Evolutionary conservation across 1,140 invertebrate genomes (phyloP), one percentile per base, ranked within the genome.

Genomic region (Dryas iulia): DNA sequence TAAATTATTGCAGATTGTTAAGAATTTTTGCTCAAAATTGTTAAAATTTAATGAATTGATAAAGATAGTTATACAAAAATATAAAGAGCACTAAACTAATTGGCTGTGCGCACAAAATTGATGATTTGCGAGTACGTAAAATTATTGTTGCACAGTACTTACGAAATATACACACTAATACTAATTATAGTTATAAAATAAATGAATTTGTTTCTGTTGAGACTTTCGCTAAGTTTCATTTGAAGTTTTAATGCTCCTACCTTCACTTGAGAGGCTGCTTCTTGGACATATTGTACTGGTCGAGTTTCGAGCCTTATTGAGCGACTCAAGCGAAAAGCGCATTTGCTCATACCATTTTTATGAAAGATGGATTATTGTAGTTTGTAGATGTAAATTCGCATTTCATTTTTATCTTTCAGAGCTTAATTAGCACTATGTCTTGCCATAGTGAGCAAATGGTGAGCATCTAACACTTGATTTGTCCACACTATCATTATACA

Each of bases 281-380:
- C 10, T 47, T 14, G 14, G 35, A n/a, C 39, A 3, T 47, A 47
- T 33, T 33, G 10, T 33, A 33, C 11, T 12, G 31, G 31, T 33
- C 31, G 31, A 33, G 10, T n/a, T n/a, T n/a, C n/a, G n/a, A 33
- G 31, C 12, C 33, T n/a, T 3, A 35, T n/a, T 5, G 33, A 35
- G 33, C 33, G 33, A 35, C 33, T 35, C 12, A 35, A 35, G 33
- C 33, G n/a, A 35, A 11, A 14, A 35, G 14, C 33, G 35, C 24
- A 61, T 61, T 61, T 61, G 59, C 59, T 61, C 59, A 62, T 30
- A 28, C 39, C 59, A 62, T 62, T 62, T 62, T 28, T 53, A 30
- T 52, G 14, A 52, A 53, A 62, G 39, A 52, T 62, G 59, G 25
- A 30, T 62, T 47, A 47, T 11, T 52, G 14, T 62, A 62, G 59